Conservation (phyloP, 2,113 vertebrate species). For the Xiphorhynchus elegans region DNA sequence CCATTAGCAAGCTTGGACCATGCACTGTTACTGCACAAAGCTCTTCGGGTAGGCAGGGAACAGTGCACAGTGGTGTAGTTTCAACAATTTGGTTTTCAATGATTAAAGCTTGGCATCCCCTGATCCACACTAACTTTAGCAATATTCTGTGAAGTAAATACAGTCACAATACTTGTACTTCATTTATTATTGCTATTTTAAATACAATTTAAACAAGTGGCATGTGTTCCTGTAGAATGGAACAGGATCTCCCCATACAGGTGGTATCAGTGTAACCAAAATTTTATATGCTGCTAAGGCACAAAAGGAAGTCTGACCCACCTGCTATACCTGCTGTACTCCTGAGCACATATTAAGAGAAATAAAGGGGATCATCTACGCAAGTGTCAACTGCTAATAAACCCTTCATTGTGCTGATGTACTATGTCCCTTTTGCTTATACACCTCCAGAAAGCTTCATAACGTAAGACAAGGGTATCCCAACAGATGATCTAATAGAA, state of each 20-base stretch:
- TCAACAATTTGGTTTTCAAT: background rate
- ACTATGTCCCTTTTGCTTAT: background rate
- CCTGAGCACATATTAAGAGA: background rate
- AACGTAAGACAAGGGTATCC: rapidly evolving
- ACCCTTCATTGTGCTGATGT: background rate
- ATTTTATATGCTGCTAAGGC: background rate
- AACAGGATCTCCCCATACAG: background rate
- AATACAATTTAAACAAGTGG: background rate
- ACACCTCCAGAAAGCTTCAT: background rate
- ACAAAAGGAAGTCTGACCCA: background rate
- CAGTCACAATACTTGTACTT: background rate
- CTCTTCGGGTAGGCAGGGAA: background rate
- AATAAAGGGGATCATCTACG: background rate
- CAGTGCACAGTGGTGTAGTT: rapidly evolving
- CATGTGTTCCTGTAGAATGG: background rate
- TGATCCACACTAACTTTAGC: background rate
- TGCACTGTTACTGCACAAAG: background rate
- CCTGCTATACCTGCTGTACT: background rate
- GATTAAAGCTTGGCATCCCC: background rate
- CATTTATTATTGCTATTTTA: background rate
- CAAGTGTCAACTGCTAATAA: background rate
- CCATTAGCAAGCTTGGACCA: background rate
- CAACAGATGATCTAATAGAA: background rate
- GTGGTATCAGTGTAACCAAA: background rate
- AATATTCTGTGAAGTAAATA: background rate